phyloP scores from a whole-genome alignment of 1,140 invertebrate species.

The Cyclina sinensis region DNA sequence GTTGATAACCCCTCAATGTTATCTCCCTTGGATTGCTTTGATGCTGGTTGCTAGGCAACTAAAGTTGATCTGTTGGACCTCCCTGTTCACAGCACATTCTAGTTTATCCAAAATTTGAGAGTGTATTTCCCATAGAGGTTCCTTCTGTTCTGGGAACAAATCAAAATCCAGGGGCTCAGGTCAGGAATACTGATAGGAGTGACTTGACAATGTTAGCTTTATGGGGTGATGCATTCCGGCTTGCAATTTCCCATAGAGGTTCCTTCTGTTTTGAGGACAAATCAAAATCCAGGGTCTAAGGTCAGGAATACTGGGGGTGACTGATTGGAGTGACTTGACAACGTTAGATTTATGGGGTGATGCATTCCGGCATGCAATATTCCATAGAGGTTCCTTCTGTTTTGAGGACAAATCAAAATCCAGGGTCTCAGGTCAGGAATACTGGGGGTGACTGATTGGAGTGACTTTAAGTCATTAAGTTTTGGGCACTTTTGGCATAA shows the following conservation, averaged over 20 bases:
- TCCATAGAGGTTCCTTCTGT: too few relatives aligned
- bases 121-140: slow-evolving; percentile 13
- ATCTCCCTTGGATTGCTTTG: not conserved
- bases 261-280: too few relatives aligned
- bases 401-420: too few relatives aligned
- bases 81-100: slow-evolving; percentile 4
- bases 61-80: not conserved
- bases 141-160: slow-evolving; percentile 10
- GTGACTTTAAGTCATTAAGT: not conserved
- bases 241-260: too few relatives aligned
- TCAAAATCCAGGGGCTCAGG: slow-evolving; percentile 18
- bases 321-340: not conserved
- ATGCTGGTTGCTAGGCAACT: not conserved
- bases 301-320: too few relatives aligned
- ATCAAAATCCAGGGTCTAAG: too few relatives aligned
- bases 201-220: not conserved
- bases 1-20: not conserved
- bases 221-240: not conserved
- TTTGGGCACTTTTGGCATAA: not conserved
- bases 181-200: not conserved
- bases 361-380: too few relatives aligned
- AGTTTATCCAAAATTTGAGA: not conserved
- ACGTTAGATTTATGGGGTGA: not conserved
- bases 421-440: too few relatives aligned
- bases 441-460: too few relatives aligned